These are phyloP conservation scores for Phylloscopus whistleri DNA, from an alignment of 2,113 vertebrate genomes.

Conservation along the genomic window DNA sequence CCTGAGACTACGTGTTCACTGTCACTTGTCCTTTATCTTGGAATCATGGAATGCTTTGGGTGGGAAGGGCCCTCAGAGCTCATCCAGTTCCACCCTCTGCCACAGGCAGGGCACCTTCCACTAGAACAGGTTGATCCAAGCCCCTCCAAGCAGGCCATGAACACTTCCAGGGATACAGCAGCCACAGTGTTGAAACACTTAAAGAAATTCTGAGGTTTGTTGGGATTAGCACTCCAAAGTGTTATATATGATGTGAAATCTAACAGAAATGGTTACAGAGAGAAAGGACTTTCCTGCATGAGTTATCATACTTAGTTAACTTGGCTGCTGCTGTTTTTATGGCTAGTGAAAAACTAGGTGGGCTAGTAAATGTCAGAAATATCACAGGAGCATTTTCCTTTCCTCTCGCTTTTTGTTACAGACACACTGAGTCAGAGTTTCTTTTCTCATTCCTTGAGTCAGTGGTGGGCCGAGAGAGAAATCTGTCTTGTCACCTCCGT, in stretches of 20 bases:
- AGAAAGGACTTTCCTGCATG: background rate
- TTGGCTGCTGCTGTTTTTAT: background rate
- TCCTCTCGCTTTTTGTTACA: background rate
- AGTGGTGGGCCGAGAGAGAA: background rate
- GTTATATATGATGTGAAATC: background rate
- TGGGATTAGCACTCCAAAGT: background rate
- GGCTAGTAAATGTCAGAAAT: background rate
- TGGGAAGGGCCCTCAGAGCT: background rate
- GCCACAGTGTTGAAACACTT: background rate
- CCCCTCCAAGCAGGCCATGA: background rate
- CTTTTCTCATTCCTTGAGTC: background rate
- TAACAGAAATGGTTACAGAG: background rate
- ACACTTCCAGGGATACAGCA: background rate
- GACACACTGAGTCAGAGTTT: background rate
- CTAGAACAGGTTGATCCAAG: background rate
- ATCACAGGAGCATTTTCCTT: background rate
- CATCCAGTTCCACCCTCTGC: background rate
- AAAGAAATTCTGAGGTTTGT: background rate
- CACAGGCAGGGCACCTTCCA: background rate
- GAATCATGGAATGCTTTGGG: background rate
- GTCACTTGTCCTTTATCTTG: background rate
- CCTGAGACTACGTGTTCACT: background rate
- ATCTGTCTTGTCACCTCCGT: background rate
- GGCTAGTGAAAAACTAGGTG: too few relatives aligned
- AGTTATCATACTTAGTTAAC: background rate